These are phyloP conservation scores for Nowickia ferox DNA, from an alignment of 2,888 invertebrate genomes.

Conservation along the genomic window DNA sequence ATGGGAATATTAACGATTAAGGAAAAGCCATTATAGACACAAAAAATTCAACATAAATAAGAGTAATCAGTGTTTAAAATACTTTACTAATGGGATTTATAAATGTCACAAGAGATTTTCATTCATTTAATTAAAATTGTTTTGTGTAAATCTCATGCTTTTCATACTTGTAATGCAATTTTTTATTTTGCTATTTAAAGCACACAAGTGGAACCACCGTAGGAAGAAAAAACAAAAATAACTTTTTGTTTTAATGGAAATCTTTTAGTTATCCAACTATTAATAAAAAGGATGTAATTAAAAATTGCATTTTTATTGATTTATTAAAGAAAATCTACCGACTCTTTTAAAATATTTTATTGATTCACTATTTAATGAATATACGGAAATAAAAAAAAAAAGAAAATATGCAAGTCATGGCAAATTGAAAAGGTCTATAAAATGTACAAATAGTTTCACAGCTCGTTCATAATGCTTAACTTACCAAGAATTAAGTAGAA, in stretches of 20 bases:
- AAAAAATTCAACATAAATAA: conserved; percentile 41
- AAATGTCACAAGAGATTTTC: conserved; percentile 69
- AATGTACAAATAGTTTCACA: conserved; percentile 11
- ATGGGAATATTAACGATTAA: conserved; percentile 71
- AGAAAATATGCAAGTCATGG: neutral
- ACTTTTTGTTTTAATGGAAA: neutral
- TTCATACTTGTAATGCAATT: neutral
- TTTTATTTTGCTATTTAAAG: neutral
- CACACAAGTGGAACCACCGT: neutral
- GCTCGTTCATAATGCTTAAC: neutral
- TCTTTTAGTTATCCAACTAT: conserved; percentile 3
- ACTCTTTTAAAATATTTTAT: conserved; percentile 2
- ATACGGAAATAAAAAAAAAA: neutral
- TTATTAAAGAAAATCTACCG: conserved; percentile 10
- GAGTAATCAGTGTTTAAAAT: conserved; percentile 70
- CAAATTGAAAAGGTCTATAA: neutral
- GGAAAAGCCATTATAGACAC: conserved; percentile 32
- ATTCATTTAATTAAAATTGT: conserved; percentile 60
- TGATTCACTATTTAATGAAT: neutral
- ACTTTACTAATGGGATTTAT: conserved; percentile 71
- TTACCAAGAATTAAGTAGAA: neutral
- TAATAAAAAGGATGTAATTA: conserved; percentile 54
- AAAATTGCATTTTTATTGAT: conserved; percentile 47
- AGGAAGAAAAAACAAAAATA: neutral
- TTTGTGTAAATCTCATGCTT: conserved; percentile 19